Percentiles rank a stretch among this genome's conserved stretches.
Evolutionary conservation across 2,113 vertebrate species (phyloP).

Genomic region (Phylloscopus whistleri): DNA sequence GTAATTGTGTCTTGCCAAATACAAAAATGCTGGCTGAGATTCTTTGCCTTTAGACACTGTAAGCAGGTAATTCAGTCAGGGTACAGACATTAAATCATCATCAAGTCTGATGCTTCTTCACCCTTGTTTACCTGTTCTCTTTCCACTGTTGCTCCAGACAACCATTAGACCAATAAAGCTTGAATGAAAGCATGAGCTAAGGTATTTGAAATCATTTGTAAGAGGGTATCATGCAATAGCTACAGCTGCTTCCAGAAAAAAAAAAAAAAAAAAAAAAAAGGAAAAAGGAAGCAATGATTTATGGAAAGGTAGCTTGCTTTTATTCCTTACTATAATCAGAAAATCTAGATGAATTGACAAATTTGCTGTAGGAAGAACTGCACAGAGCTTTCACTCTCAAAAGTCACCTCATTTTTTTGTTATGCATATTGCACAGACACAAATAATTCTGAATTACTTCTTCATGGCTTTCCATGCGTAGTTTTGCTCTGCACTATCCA

Average conservation of each 20-base stretch:
- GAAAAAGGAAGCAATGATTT: background rate
- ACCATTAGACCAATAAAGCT: slow-evolving; percentile 13
- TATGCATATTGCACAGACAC: background rate
- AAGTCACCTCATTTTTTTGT: background rate
- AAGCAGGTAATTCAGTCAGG: background rate
- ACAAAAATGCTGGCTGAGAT: background rate
- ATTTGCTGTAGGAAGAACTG: background rate
- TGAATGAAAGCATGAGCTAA: background rate
- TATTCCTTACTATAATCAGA: background rate
- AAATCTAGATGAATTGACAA: background rate
- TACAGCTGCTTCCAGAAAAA: background rate
- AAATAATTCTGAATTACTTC: background rate
- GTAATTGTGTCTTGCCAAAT: background rate
- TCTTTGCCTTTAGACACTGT: background rate
- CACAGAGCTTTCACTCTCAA: background rate
- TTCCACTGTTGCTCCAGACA: background rate
- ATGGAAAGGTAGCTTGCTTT: background rate
- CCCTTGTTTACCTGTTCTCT: background rate
- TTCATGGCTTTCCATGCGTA: background rate
- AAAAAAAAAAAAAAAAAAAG: background rate
- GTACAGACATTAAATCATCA: background rate
- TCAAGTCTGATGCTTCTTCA: background rate
- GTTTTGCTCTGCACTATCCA: background rate
- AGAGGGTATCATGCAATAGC: background rate
- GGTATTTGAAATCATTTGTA: background rate